These are phyloP conservation scores for Andrena bucephala DNA, from an alignment of 2,888 invertebrate species.

Conservation along the genomic window DNA sequence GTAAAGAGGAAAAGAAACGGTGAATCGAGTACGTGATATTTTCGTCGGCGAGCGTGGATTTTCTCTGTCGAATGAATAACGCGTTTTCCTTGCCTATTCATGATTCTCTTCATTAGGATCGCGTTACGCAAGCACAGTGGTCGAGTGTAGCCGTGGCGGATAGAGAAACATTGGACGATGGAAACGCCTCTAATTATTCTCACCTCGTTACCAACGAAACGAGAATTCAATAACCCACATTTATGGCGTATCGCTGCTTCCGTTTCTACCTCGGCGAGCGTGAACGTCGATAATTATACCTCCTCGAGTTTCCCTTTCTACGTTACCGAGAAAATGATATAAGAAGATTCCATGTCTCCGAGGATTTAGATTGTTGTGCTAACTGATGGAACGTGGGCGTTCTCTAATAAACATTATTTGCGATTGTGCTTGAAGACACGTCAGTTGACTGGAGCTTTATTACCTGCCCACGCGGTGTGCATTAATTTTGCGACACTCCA, in stretches of 20 bases:
- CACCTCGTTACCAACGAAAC: conserved; percentile 16
- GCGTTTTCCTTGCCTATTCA: conserved; percentile 44
- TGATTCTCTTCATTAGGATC: conserved; percentile 9
- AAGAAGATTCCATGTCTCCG: background rate
- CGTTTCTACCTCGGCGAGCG: background rate
- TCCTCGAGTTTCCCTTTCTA: conserved; percentile 1
- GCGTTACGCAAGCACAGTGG: conserved; percentile 29
- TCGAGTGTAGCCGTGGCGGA: background rate
- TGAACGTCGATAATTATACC: background rate
- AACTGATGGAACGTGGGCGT: background rate
- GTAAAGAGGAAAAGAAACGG: background rate
- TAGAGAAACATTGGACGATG: background rate
- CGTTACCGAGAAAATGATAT: background rate
- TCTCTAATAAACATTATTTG: background rate
- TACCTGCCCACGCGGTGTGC: too few species aligned
- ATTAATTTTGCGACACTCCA: too few species aligned
- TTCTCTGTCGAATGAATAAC: conserved; percentile 19
- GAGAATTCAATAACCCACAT: conserved; percentile 36
- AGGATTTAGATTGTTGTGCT: background rate
- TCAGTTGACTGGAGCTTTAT: too few species aligned
- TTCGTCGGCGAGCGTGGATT: background rate
- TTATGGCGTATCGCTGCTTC: conserved; percentile 5
- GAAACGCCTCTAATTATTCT: conserved; percentile 26
- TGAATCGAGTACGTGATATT: background rate
- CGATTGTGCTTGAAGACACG: too few species aligned